Conservation (phyloP, 2,888 invertebrate species). For the Drosophila imparisetae region DNA sequence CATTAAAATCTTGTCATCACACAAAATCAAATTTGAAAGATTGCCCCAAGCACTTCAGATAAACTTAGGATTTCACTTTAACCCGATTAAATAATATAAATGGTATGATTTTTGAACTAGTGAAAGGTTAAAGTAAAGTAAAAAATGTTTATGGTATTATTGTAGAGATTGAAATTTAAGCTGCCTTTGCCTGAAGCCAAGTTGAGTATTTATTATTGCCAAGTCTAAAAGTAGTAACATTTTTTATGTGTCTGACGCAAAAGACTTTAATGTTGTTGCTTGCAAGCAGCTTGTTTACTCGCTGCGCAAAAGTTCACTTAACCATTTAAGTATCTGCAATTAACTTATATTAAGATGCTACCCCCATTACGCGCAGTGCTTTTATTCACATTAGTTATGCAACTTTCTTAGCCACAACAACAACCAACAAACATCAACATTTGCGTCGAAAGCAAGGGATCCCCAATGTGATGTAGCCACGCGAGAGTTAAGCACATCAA, state of each 20-base stretch:
- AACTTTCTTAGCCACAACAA: constrained; percentile 25
- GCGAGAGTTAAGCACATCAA: constrained; percentile 11
- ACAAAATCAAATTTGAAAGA: constrained; percentile 1
- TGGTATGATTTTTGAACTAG: neutral
- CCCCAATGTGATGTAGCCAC: constrained; percentile 4
- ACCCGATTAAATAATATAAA: neutral
- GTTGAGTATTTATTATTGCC: neutral
- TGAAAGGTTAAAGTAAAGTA: neutral
- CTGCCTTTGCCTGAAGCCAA: neutral
- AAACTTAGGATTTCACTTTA: neutral
- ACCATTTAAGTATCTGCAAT: constrained; percentile 39
- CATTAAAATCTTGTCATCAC: neutral
- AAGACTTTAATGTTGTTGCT: neutral
- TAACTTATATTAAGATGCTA: constrained; percentile 38
- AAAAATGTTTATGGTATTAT: neutral
- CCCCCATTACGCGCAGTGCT: constrained; percentile 11
- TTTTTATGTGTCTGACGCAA: neutral
- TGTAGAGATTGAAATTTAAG: neutral
- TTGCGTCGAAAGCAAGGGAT: constrained; percentile 4
- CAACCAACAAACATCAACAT: constrained; percentile 16
- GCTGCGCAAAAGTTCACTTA: constrained; percentile 1
- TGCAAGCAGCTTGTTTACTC: neutral
- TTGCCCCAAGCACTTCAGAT: neutral
- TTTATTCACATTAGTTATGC: constrained; percentile 41
- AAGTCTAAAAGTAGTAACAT: neutral